phyloP scores from a whole-genome alignment of 1,140 invertebrate genomes.

The Notospermus geniculatus region DNA sequence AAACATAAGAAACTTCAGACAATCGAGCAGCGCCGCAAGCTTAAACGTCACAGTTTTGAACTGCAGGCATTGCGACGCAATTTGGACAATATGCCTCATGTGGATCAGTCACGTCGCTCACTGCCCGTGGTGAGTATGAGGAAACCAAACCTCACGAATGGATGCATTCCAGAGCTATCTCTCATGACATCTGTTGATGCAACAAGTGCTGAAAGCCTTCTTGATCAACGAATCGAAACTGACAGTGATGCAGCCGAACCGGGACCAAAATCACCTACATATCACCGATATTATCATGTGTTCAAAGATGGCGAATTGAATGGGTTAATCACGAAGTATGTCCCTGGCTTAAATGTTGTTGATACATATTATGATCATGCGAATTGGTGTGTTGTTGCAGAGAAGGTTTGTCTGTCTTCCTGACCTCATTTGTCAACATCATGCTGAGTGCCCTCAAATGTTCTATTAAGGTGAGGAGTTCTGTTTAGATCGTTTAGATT shows the following conservation, averaged over 20 bases:
- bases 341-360: constrained; percentile 84
- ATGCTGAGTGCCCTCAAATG: too few species aligned
- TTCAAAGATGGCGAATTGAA: constrained; percentile 94
- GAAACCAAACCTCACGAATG: constrained; percentile 7
- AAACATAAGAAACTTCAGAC: too few species aligned
- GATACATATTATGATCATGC: constrained; percentile 94
- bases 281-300: constrained; percentile 95
- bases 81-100: too few species aligned
- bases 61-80: too few species aligned
- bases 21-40: too few species aligned
- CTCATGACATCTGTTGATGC: constrained; percentile 2
- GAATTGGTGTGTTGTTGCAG: constrained; percentile 94
- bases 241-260: not conserved
- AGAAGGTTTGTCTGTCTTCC: constrained; percentile 68
- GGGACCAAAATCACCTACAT: constrained; percentile 52
- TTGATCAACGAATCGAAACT: constrained; percentile 2
- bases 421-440: too few species aligned
- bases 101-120: not conserved
- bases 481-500: too few species aligned
- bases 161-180: constrained; percentile 2
- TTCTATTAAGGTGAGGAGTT: too few species aligned
- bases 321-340: constrained; percentile 87
- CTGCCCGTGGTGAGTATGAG: constrained; percentile 10
- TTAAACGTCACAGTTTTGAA: too few species aligned
- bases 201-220: not conserved